Evolutionary conservation across 1,140 invertebrate genomes (phyloP).

Genomic region (Tachypleus tridentatus): DNA sequence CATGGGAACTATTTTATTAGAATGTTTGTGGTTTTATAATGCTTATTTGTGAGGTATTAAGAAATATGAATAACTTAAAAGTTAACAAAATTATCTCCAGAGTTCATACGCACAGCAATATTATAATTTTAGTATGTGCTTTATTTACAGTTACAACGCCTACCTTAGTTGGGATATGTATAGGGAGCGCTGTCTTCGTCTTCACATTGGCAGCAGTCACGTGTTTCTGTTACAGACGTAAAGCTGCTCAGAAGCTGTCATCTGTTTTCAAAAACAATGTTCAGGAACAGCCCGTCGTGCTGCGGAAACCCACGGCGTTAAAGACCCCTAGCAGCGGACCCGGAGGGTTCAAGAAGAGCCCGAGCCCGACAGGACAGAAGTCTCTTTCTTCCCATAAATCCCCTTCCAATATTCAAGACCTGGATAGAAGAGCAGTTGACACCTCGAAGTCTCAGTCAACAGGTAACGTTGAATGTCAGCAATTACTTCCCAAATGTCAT

Average conservation of each 20-base stretch:
- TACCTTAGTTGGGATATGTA: slow-evolving; percentile 47
- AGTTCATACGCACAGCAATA: too few relatives aligned
- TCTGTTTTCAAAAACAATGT: slow-evolving; percentile 8
- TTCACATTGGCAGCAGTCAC: slow-evolving; percentile 44
- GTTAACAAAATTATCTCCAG: too few relatives aligned
- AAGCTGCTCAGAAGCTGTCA: slow-evolving; percentile 12
- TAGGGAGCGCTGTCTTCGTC: slow-evolving; percentile 43
- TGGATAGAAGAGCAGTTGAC: slow-evolving; percentile 9
- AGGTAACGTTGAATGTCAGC: slow-evolving; percentile 12
- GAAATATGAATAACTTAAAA: too few relatives aligned
- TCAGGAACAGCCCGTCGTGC: slow-evolving; percentile 43
- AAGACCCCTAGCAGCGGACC: slow-evolving; percentile 49
- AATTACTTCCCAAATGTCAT: slow-evolving; percentile 25
- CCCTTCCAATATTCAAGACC: slow-evolving; percentile 8
- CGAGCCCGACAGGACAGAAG: slow-evolving; percentile 45
- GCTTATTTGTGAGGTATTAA: too few relatives aligned
- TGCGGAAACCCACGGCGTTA: slow-evolving; percentile 51
- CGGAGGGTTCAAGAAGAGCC: slow-evolving; percentile 62
- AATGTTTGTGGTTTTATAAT: too few relatives aligned
- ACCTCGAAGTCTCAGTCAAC: not conserved
- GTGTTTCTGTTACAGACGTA: slow-evolving; percentile 44
- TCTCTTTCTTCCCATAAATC: not conserved
- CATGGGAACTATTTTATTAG: too few relatives aligned
- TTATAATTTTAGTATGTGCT: not conserved
- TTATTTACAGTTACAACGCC: slow-evolving; percentile 45